A percentile compares a stretch with the other conserved stretches of the same genome.
Evolutionary conservation across 2,797 vertebrate genomes (phyloP).

Genomic region (Psittacula echo): DNA sequence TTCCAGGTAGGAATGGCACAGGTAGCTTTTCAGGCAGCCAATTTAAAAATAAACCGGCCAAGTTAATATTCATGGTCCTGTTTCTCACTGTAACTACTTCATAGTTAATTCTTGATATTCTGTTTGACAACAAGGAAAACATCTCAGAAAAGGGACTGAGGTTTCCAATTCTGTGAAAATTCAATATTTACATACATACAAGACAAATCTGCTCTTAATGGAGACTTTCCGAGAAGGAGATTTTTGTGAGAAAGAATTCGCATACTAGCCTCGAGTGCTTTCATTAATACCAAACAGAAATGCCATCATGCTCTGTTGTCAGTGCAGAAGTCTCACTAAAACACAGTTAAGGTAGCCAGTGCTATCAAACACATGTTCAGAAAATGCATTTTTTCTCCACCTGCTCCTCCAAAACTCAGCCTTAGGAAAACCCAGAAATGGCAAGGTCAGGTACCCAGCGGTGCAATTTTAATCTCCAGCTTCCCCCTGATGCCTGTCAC

Average conservation of each 20-base stretch:
- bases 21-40: background rate
- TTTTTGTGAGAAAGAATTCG: background rate
- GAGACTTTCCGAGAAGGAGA: background rate
- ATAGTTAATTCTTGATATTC: slow-evolving; percentile 1
- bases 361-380: background rate
- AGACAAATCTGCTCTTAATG: background rate
- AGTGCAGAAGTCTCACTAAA: background rate
- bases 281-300: background rate
- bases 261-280: background rate
- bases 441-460: background rate
- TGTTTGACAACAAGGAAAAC: background rate
- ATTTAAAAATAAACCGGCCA: background rate
- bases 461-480: background rate
- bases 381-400: fast-evolving
- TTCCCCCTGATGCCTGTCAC: fast-evolving
- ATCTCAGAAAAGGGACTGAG: background rate
- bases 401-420: background rate
- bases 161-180: background rate
- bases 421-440: background rate
- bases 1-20: background rate
- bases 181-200: background rate
- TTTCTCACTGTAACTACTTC: background rate
- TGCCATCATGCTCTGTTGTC: background rate
- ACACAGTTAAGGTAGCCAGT: background rate
- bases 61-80: background rate